A percentile compares a stretch with the other conserved stretches of the same genome.
Evolutionary conservation across 2,888 invertebrate species (phyloP).

Genomic region (Troides oblongomaculatus): DNA sequence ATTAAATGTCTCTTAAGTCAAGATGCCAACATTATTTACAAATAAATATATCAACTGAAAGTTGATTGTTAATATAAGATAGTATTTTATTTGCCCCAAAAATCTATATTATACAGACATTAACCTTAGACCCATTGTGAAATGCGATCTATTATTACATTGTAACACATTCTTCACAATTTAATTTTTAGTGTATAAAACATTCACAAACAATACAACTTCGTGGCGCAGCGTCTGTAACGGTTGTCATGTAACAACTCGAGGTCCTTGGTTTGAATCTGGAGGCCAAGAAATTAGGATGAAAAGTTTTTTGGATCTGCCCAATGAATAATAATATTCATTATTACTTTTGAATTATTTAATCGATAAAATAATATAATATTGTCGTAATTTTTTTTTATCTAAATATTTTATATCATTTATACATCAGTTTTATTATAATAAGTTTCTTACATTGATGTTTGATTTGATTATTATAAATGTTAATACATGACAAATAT

Average conservation of each 20-base stretch:
- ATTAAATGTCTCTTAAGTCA: too few relatives aligned
- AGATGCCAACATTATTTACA: neutral
- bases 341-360: too few relatives aligned
- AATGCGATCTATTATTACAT: neutral
- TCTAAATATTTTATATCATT: neutral
- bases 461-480: neutral
- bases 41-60: constrained; percentile 6
- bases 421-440: neutral
- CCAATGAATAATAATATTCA: too few relatives aligned
- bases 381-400: too few relatives aligned
- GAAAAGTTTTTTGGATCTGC: too few relatives aligned
- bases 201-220: neutral
- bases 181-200: neutral
- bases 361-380: too few relatives aligned
- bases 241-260: too few relatives aligned
- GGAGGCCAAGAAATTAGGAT: too few relatives aligned
- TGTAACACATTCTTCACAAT: neutral
- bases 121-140: neutral
- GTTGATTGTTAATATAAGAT: neutral
- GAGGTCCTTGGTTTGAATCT: too few relatives aligned
- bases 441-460: neutral
- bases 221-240: too few relatives aligned
- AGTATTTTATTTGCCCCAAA: constrained; percentile 4
- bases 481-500: neutral
- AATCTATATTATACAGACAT: too few relatives aligned